phyloP scores from a whole-genome alignment of 2,888 invertebrate genomes.

The Scotopteryx bipunctaria region DNA sequence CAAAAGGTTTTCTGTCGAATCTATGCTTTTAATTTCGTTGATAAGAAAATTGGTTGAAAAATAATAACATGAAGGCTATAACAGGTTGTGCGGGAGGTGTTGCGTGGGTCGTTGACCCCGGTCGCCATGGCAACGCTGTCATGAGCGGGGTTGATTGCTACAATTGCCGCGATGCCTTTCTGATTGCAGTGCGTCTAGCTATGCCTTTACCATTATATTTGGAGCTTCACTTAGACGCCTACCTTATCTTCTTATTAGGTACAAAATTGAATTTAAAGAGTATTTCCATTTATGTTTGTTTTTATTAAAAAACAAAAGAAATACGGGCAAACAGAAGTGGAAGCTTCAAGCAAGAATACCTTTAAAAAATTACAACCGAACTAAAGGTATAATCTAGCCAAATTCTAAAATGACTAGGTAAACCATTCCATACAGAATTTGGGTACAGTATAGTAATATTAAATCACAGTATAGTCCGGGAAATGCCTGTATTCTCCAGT shows the following conservation, averaged over 20 bases:
- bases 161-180: conserved; percentile 43
- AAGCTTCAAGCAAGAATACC: too few relatives aligned
- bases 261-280: background rate
- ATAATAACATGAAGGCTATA: conserved; percentile 16
- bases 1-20: too few relatives aligned
- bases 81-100: conserved; percentile 52
- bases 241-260: background rate
- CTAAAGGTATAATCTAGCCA: too few relatives aligned
- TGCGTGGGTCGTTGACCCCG: conserved; percentile 70
- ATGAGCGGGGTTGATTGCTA: conserved; percentile 59
- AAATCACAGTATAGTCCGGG: background rate
- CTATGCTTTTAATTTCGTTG: too few relatives aligned
- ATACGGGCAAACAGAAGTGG: too few relatives aligned
- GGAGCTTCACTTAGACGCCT: background rate
- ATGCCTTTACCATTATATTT: conserved; percentile 8
- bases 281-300: too few relatives aligned
- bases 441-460: background rate
- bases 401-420: too few relatives aligned
- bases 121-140: conserved; percentile 71
- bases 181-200: conserved; percentile 29
- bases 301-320: too few relatives aligned
- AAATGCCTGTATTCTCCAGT: too few relatives aligned
- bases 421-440: background rate
- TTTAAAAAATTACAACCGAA: too few relatives aligned
- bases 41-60: conserved; percentile 1